Percentiles rank a stretch among this genome's conserved stretches.
Conservation (phyloP, 2,797 vertebrate species). For the Cephalopachus bancanus region DNA sequence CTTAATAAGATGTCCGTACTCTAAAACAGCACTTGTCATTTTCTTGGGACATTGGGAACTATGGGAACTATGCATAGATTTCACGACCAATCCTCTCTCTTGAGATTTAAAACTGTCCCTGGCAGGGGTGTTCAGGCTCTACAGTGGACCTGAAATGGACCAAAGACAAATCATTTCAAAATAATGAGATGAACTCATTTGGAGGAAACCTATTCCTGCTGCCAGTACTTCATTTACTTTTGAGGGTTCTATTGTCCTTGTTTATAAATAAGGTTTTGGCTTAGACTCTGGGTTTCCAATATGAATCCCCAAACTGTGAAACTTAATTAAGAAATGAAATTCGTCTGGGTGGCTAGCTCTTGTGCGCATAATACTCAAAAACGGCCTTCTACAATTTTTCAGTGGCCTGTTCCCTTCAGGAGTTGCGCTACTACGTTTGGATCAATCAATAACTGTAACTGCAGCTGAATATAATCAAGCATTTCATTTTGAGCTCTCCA, state of each 20-base stretch:
- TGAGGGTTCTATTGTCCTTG: not conserved
- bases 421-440: conserved; percentile 54
- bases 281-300: not conserved
- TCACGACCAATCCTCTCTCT: not conserved
- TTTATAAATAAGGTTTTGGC: conserved; percentile 38
- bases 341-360: not conserved
- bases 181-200: conserved; percentile 3
- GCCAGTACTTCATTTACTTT: not conserved
- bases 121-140: not conserved
- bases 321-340: conserved; percentile 59
- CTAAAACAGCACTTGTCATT: not conserved
- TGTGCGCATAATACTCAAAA: not conserved
- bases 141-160: not conserved
- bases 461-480: conserved; percentile 71
- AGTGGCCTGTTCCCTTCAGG: conserved; percentile 46
- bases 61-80: not conserved
- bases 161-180: conserved; percentile 7
- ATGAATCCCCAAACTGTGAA: conserved; percentile 54
- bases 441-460: conserved; percentile 75
- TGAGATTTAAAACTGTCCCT: not conserved
- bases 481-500: conserved; percentile 69
- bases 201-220: not conserved
- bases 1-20: not conserved
- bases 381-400: conserved; percentile 27
- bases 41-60: not conserved